A percentile compares a stretch with the other conserved stretches of the same genome.
Evolutionary conservation across 2,797 vertebrate species (phyloP).

Genomic region (Masticophis lateralis): DNA sequence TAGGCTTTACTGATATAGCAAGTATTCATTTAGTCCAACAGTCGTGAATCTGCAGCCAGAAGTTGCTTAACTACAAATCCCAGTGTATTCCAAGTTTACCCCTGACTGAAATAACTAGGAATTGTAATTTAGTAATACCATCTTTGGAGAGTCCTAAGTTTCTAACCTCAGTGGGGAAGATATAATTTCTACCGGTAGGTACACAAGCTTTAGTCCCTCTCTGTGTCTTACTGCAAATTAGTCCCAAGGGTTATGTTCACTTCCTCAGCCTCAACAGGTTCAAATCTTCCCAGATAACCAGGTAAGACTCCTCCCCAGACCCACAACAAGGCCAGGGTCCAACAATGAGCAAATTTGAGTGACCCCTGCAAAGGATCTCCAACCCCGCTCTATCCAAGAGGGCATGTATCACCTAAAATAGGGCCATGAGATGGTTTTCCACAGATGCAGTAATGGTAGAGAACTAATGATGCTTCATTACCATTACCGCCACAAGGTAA

Average conservation of each 20-base stretch:
- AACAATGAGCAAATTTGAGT: not conserved
- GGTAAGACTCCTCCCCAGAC: not conserved
- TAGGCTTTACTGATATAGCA: too few species aligned
- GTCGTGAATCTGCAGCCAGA: too few species aligned
- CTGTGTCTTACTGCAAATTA: too few species aligned
- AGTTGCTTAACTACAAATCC: too few species aligned
- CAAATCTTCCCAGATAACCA: not conserved
- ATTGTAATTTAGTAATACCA: too few species aligned
- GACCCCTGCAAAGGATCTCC: not conserved
- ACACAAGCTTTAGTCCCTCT: too few species aligned
- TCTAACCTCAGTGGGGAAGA: too few species aligned
- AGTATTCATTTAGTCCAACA: too few species aligned
- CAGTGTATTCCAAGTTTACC: too few species aligned
- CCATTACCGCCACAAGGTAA: not conserved
- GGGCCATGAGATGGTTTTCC: not conserved
- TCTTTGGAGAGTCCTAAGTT: too few species aligned
- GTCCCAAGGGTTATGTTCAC: not conserved
- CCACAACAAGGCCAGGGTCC: not conserved
- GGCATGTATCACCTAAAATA: not conserved
- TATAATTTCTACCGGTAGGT: too few species aligned
- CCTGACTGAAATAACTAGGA: too few species aligned
- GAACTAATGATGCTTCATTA: not conserved
- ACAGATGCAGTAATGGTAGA: not conserved
- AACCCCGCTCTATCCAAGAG: not conserved
- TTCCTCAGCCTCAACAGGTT: not conserved